Evolutionary conservation across 1,140 invertebrate species (phyloP).

Genomic region (Latrodectus geometricus): DNA sequence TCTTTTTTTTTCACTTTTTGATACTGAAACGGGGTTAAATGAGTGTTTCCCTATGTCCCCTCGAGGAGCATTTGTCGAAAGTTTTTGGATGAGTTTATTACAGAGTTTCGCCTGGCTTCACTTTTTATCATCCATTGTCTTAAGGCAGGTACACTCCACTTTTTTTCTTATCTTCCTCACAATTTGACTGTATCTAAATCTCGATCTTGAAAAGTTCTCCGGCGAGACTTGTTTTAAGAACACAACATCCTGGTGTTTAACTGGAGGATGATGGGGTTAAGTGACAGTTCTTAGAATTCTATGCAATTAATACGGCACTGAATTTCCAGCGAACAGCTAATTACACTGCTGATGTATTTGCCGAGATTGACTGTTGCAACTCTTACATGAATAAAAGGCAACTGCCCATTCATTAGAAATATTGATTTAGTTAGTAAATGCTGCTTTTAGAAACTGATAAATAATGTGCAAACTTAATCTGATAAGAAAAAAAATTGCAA

Average conservation of each 20-base stretch:
- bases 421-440: too few relatives aligned
- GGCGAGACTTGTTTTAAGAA: background rate
- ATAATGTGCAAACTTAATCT: too few relatives aligned
- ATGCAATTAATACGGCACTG: background rate
- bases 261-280: background rate
- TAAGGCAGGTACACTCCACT: background rate
- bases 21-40: background rate
- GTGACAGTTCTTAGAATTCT: background rate
- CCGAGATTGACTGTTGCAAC: too few relatives aligned
- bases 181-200: background rate
- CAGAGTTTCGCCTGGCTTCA: background rate
- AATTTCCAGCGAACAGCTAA: too few relatives aligned
- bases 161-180: background rate
- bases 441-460: too few relatives aligned
- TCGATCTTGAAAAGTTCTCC: background rate
- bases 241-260: background rate
- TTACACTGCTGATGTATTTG: too few relatives aligned
- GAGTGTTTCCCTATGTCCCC: background rate
- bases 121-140: background rate
- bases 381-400: too few relatives aligned
- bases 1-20: background rate
- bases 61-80: background rate
- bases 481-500: too few relatives aligned
- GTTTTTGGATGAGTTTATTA: background rate
- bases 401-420: too few relatives aligned